Base-by-base conservation (phyloP, 2,113 vertebrate species). In the Paramisgurnus dabryanus region DNA sequence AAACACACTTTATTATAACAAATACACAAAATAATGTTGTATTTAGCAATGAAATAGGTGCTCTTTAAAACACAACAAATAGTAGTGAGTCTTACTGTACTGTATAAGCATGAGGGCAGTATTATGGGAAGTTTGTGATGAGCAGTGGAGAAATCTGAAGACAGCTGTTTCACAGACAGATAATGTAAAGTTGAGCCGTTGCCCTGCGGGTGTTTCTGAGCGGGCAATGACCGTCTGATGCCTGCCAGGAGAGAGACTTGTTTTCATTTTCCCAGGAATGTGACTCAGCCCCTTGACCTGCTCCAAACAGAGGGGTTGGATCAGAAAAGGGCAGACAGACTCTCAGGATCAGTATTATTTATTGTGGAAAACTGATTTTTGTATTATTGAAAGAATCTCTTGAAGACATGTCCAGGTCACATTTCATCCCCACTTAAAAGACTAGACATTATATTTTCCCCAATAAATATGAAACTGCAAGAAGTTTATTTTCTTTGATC, bases 261-360 rank as follows among this genome's bases (percentile, higher is more conserved):
- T 82, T 79, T 73, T 84, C 81, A 60, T 83, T 80, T 81, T 81
- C 65, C 4, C 80, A 87, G 88, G 86, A 90, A 90, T 88, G 87
- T 68, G 80, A 9, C 57, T 73, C 41, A 82, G 79, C 81, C 82
- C 67, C 34, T 69, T 89, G 88, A 90, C 81, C 81, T 61, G 57
- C 63, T 40, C 1, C 12, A 69, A 61, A 43, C 50, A 2, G 43
- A 80, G 77, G 55, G 45, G 80, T 18, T n/a, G 66, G 66, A 76
- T 63, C 58, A 65, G 39, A 55, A 50, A 17, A 39, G n/a, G 22
- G 7, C n/a, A 67, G 67, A 34, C 49, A 63, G 45, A 58, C 76
- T n/a, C 76, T n/a, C 47, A 34, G 47, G 57, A 64, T 53, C 18
- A 39, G 18, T 55, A 22, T 9, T 15, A 55, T 57, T 53, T 40